These are phyloP conservation scores for Amblyteles armatorius DNA, from an alignment of 2,888 invertebrate species.

Conservation along the genomic window DNA sequence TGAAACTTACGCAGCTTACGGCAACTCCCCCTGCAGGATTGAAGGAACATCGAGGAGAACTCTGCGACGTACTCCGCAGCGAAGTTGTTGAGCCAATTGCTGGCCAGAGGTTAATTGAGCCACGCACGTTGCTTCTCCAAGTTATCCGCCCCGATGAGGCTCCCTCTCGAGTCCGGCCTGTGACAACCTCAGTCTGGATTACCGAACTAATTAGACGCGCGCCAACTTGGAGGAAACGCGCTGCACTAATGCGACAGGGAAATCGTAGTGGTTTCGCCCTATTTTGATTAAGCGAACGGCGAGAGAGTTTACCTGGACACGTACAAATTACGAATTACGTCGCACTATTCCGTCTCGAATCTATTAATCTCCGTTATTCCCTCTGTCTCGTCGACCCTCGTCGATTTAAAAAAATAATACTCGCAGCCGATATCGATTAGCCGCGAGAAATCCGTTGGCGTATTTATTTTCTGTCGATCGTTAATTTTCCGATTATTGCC, in stretches of 20 bases:
- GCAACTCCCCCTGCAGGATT: no score
- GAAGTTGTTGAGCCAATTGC: slow-evolving; percentile 57
- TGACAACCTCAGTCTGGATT: slow-evolving; percentile 59
- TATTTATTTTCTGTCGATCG: no score
- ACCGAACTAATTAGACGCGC: slow-evolving; percentile 63
- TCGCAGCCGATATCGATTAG: background rate
- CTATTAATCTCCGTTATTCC: background rate
- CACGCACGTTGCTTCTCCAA: slow-evolving; percentile 40
- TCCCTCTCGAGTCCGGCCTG: slow-evolving; percentile 45
- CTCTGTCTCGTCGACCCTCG: background rate
- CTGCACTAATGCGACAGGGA: slow-evolving; percentile 61
- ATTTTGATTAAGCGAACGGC: slow-evolving; percentile 53
- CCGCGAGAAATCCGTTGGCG: background rate
- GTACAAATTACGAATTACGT: slow-evolving; percentile 12
- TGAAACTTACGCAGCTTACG: no score
- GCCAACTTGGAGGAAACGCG: slow-evolving; percentile 58
- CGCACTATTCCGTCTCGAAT: background rate
- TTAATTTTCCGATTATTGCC: no score
- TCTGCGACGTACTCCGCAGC: background rate
- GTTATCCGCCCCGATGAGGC: slow-evolving; percentile 20
- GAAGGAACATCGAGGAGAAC: background rate
- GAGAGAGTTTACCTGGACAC: slow-evolving; percentile 27
- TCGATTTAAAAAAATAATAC: background rate
- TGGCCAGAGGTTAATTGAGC: slow-evolving; percentile 61
- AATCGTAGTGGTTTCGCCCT: slow-evolving; percentile 60